Conservation (phyloP, 2,888 invertebrate species). For the Acheta domesticus region DNA sequence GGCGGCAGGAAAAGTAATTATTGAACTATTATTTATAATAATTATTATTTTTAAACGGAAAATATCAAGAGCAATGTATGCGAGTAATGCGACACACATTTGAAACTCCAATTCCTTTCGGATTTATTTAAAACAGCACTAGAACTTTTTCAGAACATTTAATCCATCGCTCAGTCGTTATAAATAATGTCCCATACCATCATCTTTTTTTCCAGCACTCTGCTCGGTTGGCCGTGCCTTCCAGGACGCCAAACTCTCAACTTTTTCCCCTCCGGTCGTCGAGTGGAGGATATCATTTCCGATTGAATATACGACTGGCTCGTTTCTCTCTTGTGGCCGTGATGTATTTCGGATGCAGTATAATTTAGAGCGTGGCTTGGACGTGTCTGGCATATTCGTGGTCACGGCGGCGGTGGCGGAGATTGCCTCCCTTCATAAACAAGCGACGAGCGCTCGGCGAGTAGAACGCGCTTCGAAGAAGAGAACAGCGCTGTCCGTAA, state of each 20-base stretch:
- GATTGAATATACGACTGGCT: conserved; percentile 18
- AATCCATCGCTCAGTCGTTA: too few relatives aligned
- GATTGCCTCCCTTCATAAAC: conserved; percentile 18
- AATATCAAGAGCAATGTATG: too few relatives aligned
- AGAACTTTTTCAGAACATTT: too few relatives aligned
- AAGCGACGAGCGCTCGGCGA: neutral
- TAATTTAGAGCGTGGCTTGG: neutral
- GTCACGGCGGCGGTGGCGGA: neutral
- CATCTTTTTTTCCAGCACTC: neutral
- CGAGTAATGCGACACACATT: too few relatives aligned
- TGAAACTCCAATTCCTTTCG: too few relatives aligned
- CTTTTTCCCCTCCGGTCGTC: neutral
- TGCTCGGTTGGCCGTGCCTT: neutral
- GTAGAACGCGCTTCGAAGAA: neutral
- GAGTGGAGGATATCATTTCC: conserved; percentile 7
- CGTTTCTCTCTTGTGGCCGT: conserved; percentile 4
- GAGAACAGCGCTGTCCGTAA: neutral
- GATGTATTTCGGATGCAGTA: conserved; percentile 18
- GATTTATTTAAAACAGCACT: too few relatives aligned
- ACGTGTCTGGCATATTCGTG: conserved; percentile 9
- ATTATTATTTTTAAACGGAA: too few relatives aligned
- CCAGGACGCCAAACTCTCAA: neutral
- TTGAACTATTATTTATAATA: too few relatives aligned
- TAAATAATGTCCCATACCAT: too few relatives aligned
- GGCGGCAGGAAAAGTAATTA: too few relatives aligned